These are phyloP conservation scores for Cinclus mexicanus DNA, from an alignment of 2,113 vertebrate species.

Conservation along the genomic window DNA sequence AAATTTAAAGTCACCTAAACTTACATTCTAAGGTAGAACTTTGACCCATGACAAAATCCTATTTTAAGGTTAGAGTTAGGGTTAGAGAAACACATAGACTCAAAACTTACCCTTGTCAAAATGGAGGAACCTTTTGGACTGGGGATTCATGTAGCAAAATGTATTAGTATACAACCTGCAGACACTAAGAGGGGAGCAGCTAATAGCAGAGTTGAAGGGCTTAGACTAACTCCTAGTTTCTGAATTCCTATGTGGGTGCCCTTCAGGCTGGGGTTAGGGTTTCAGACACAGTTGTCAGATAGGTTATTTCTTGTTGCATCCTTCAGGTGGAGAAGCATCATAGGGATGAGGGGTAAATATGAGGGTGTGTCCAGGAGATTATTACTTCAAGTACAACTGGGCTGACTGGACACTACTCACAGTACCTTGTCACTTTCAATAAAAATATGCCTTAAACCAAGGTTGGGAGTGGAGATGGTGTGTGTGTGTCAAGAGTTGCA, in stretches of 20 bases:
- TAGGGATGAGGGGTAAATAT: background rate
- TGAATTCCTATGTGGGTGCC: background rate
- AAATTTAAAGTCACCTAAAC: background rate
- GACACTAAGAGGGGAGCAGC: background rate
- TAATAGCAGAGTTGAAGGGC: background rate
- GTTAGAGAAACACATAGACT: background rate
- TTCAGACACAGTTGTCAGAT: background rate
- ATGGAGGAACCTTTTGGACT: background rate
- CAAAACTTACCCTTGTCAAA: background rate
- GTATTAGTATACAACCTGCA: background rate
- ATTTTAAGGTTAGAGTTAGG: background rate
- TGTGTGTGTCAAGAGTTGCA: background rate
- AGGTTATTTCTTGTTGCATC: background rate
- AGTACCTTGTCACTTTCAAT: background rate
- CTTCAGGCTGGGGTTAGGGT: background rate
- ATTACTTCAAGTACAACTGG: background rate
- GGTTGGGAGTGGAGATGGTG: rapidly evolving
- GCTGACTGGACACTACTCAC: background rate
- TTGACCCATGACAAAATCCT: background rate
- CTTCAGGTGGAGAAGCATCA: background rate
- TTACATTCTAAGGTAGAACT: background rate
- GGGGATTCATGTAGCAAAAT: background rate
- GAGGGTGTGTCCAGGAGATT: background rate
- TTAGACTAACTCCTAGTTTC: background rate
- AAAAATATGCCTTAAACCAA: background rate